Conservation (phyloP, 2,113 vertebrate species). For the Ramphastos sulfuratus region DNA sequence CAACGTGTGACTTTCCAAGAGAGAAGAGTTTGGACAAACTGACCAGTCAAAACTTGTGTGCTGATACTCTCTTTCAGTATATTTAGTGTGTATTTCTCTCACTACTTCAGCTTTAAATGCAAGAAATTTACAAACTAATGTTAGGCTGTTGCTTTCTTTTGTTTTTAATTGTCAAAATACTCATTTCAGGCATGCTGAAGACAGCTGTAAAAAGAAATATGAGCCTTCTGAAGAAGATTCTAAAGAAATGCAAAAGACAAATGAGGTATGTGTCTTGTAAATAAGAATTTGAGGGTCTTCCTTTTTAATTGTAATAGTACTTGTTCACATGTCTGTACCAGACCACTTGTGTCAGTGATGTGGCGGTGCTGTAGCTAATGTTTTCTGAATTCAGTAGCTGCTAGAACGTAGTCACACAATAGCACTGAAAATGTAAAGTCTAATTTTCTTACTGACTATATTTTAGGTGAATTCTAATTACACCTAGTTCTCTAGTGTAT, state of each 20-base stretch:
- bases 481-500: background rate
- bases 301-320: background rate
- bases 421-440: background rate
- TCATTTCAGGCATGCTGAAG: conserved; percentile 69
- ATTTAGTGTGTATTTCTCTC: background rate
- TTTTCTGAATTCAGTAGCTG: background rate
- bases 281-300: background rate
- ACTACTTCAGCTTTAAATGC: background rate
- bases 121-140: background rate
- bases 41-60: background rate
- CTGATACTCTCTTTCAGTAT: background rate
- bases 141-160: accelerated
- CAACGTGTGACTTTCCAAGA: background rate
- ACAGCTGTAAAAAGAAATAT: conserved; percentile 81
- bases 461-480: background rate
- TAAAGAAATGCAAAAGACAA: conserved; percentile 77
- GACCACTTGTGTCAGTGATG: background rate
- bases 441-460: background rate
- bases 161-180: background rate
- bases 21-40: background rate
- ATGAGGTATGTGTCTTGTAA: conserved; percentile 71
- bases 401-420: background rate
- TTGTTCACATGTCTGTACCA: background rate
- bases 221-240: conserved; percentile 81
- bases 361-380: background rate